Percentiles rank a stretch among this genome's conserved stretches.
These are phyloP conservation scores for Megathymus violae DNA, from an alignment of 1,140 invertebrate species.

Conservation along the genomic window DNA sequence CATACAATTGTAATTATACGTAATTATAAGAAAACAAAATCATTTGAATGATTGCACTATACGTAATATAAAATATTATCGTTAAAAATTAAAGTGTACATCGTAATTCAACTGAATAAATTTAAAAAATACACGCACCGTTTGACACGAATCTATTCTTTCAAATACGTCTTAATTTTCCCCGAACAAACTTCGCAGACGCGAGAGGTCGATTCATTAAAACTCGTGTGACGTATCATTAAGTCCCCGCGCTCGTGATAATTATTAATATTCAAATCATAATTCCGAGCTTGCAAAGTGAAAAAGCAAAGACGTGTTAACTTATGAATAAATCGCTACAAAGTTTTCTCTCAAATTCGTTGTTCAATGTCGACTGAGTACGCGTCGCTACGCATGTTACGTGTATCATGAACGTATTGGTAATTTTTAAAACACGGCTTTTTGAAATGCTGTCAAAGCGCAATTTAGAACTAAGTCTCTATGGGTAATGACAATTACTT, in stretches of 20 bases:
- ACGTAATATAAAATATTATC: too few relatives aligned
- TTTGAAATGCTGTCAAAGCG: too few relatives aligned
- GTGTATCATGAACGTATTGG: neutral
- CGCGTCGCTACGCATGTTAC: slow-evolving; percentile 15
- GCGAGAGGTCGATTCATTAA: slow-evolving; percentile 75
- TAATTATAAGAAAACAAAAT: too few relatives aligned
- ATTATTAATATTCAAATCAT: slow-evolving; percentile 82
- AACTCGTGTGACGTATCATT: slow-evolving; percentile 83
- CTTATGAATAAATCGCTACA: slow-evolving; percentile 70
- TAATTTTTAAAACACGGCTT: neutral
- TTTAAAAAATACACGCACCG: slow-evolving; percentile 12
- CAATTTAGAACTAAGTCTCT: too few relatives aligned
- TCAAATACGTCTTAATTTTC: slow-evolving; percentile 75
- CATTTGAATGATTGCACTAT: too few relatives aligned
- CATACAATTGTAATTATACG: too few relatives aligned
- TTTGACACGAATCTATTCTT: slow-evolving; percentile 64
- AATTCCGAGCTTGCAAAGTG: slow-evolving; percentile 66
- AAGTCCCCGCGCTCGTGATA: slow-evolving; percentile 65
- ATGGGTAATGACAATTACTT: too few relatives aligned
- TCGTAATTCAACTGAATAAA: too few relatives aligned
- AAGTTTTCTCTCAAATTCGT: slow-evolving; percentile 49
- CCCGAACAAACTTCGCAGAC: slow-evolving; percentile 65
- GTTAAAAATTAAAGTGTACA: too few relatives aligned
- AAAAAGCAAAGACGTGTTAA: slow-evolving; percentile 79
- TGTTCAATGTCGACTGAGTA: slow-evolving; percentile 34